These are phyloP conservation scores for Campopleginae sp. DNA, from an alignment of 2,888 invertebrate species.

Conservation along the genomic window DNA sequence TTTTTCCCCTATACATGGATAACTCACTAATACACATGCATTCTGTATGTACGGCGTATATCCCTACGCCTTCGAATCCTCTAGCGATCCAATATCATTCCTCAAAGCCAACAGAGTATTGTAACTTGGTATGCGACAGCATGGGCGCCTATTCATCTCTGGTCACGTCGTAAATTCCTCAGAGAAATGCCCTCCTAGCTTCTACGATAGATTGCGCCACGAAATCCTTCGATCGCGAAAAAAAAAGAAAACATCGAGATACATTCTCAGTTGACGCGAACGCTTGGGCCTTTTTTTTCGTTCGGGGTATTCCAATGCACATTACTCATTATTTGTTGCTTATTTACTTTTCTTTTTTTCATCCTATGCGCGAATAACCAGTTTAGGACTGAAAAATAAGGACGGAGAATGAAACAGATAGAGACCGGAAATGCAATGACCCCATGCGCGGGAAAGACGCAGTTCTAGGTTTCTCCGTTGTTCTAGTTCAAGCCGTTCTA, in stretches of 20 bases:
- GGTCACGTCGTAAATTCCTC: constrained; percentile 23
- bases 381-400: constrained; percentile 1
- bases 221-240: constrained; percentile 29
- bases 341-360: not conserved
- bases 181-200: constrained; percentile 42
- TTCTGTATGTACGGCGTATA: constrained; percentile 4
- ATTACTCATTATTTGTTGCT: constrained; percentile 2
- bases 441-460: constrained; percentile 55
- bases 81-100: constrained; percentile 5
- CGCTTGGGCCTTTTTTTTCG: not conserved
- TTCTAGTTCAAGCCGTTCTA: constrained; percentile 40
- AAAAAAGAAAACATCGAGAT: not conserved
- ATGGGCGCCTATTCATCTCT: no score
- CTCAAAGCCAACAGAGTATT: constrained; percentile 12
- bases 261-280: not conserved
- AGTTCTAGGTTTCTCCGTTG: constrained; percentile 45
- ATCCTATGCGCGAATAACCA: not conserved
- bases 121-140: constrained; percentile 29
- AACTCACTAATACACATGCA: not conserved
- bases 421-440: constrained; percentile 60
- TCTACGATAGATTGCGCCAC: constrained; percentile 57
- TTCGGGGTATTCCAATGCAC: not conserved
- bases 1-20: not conserved
- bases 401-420: not conserved
- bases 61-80: not conserved